Evolutionary conservation across 2,113 vertebrate genomes (phyloP), one percentile per base, ranked within the genome.

Genomic region (Microcebus griseorufus): DNA sequence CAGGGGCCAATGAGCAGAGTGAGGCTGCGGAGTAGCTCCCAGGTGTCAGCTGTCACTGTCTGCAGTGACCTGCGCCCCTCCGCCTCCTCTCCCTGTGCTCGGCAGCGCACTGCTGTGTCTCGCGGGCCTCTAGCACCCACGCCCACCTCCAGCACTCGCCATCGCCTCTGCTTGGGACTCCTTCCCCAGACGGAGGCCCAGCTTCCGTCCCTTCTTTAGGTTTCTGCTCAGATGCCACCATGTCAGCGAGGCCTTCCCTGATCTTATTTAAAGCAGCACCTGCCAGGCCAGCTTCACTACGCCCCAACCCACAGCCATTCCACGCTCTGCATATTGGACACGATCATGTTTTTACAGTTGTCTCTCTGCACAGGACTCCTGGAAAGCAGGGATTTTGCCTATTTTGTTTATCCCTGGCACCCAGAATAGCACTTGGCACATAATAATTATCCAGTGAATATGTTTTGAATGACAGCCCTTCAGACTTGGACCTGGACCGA

Each of bases 281-380:
- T 4, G 1, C 16, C 25, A 11, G 1, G 9, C 37, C 73, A 72
- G 67, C 17, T n/a, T 55, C 29, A 5, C n/a, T 10, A 4, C 1
- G 34, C 20, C 9, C 10, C 17, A 23, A 6, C 9, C 3, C 55
- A 58, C 3, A 78, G 32, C 45, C 78, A 64, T 72, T 62, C 45
- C 22, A 67, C n/a, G 70, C n/a, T 42, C 3, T 34, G 25, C 9
- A 8, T 37, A 45, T 60, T 32, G 69, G 7, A 25, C 3, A 72
- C 14, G 2, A 53, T n/a, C 9, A 4, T 58, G 73, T 94, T 48
- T 58, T 67, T 60, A n/a, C 17, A n/a, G 29, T 65, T 60, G 12
- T 75, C 58, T 73, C 27, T 85, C 23, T 10, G 42, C 69, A 86
- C 27, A 86, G 80, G 85, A 60, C 22, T 75, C 5, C 18, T 34